These are phyloP conservation scores for Empidonax alnorum DNA, from an alignment of 2,113 vertebrate species.

Conservation along the genomic window DNA sequence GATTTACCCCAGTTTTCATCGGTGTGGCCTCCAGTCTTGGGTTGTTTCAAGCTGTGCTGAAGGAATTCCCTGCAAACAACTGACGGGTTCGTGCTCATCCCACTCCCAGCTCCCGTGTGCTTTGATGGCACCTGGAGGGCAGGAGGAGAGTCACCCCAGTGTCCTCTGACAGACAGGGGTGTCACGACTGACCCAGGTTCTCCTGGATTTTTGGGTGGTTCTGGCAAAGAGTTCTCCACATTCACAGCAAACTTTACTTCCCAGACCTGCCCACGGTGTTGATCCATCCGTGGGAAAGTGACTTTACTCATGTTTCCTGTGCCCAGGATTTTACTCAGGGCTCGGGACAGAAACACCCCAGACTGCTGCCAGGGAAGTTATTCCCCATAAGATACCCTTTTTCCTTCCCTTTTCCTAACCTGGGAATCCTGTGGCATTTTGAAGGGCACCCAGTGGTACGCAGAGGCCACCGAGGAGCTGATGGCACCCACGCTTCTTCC, in stretches of 20 bases:
- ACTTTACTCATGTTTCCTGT: background rate
- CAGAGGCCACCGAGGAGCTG: conserved; percentile 91
- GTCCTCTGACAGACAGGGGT: background rate
- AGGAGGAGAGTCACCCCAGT: background rate
- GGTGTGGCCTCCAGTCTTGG: background rate
- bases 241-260: background rate
- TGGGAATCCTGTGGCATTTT: background rate
- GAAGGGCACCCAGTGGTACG: conserved; percentile 93
- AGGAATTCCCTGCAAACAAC: background rate
- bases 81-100: background rate
- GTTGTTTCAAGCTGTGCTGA: background rate
- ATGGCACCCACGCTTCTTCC: conserved; percentile 96
- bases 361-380: background rate
- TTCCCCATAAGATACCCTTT: fast-evolving
- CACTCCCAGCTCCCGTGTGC: background rate
- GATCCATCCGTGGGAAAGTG: background rate
- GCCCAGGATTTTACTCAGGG: background rate
- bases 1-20: background rate
- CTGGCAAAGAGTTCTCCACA: background rate
- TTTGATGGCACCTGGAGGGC: background rate
- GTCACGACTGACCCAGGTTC: background rate
- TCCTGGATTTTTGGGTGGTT: background rate
- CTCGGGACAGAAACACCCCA: background rate
- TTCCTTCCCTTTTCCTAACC: background rate
- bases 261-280: background rate